These are phyloP conservation scores for Columba livia DNA, from an alignment of 2,113 vertebrate genomes.

Conservation along the genomic window DNA sequence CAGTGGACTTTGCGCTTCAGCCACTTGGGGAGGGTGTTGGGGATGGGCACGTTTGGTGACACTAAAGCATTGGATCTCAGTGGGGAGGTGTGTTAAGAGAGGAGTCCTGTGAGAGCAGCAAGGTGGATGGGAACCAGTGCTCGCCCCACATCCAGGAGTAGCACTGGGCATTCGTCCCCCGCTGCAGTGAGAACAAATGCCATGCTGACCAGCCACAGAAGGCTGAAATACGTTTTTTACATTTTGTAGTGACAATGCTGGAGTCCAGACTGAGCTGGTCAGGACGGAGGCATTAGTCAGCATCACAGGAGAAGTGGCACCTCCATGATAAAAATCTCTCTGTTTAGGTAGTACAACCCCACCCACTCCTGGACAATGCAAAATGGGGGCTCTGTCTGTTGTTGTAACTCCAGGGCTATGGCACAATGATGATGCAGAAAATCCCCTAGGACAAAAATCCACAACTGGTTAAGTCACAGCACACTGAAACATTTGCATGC, in stretches of 20 bases:
- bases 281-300: background rate
- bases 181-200: background rate
- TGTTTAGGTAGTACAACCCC: background rate
- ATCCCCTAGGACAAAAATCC: background rate
- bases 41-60: background rate
- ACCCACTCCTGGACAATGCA: background rate
- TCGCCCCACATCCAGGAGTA: fast-evolving
- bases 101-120: background rate
- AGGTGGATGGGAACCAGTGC: fast-evolving
- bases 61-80: fast-evolving
- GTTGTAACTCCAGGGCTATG: fast-evolving
- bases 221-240: background rate
- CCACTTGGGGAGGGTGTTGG: background rate
- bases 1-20: constrained; percentile 1
- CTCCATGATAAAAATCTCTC: background rate
- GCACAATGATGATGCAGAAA: fast-evolving
- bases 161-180: background rate
- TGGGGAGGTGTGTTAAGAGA: background rate
- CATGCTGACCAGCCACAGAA: background rate
- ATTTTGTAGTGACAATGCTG: background rate
- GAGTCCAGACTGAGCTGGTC: background rate
- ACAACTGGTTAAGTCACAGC: background rate
- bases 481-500: fast-evolving
- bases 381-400: background rate
- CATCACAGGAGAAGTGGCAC: background rate